Evolutionary conservation across 2,888 invertebrate genomes (phyloP).

Genomic region (Cheilosia scutellata): DNA sequence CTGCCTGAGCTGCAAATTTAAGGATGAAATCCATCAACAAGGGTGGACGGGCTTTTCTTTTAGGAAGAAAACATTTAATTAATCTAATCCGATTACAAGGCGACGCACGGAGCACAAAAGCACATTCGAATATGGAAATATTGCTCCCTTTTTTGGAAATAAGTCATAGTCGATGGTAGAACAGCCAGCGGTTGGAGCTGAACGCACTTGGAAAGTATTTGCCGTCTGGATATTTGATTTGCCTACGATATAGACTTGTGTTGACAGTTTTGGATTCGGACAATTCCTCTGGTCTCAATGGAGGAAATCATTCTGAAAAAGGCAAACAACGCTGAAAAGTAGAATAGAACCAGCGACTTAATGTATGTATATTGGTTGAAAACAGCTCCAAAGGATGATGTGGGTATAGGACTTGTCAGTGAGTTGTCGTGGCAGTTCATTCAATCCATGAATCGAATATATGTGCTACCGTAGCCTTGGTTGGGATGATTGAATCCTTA

Average conservation of each 20-base stretch:
- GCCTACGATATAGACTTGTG: slow-evolving; percentile 8
- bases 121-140: slow-evolving; percentile 37
- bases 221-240: slow-evolving; percentile 36
- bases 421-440: slow-evolving; percentile 9
- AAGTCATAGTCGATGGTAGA: slow-evolving; percentile 14
- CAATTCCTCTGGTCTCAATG: background rate
- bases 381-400: slow-evolving; percentile 18
- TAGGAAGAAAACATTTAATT: slow-evolving; percentile 53
- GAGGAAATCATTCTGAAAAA: background rate
- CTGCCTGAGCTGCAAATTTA: slow-evolving; percentile 31
- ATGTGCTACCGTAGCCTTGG: slow-evolving; percentile 4
- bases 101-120: slow-evolving; percentile 17
- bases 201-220: slow-evolving; percentile 9
- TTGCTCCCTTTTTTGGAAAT: slow-evolving; percentile 3
- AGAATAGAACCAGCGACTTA: background rate
- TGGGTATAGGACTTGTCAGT: slow-evolving; percentile 31
- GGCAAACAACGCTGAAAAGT: background rate
- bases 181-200: background rate
- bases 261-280: slow-evolving; percentile 26
- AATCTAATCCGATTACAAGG: slow-evolving; percentile 55
- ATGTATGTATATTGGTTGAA: background rate
- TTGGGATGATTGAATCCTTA: slow-evolving; percentile 29
- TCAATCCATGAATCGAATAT: slow-evolving; percentile 8
- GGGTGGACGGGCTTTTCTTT: slow-evolving; percentile 41
- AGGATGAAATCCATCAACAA: slow-evolving; percentile 19